Evolutionary conservation across 64 coral and sea anemone genomes (phyloP), one percentile per base, ranked within the genome.

Genomic region (Astreopora myriophthalma): DNA sequence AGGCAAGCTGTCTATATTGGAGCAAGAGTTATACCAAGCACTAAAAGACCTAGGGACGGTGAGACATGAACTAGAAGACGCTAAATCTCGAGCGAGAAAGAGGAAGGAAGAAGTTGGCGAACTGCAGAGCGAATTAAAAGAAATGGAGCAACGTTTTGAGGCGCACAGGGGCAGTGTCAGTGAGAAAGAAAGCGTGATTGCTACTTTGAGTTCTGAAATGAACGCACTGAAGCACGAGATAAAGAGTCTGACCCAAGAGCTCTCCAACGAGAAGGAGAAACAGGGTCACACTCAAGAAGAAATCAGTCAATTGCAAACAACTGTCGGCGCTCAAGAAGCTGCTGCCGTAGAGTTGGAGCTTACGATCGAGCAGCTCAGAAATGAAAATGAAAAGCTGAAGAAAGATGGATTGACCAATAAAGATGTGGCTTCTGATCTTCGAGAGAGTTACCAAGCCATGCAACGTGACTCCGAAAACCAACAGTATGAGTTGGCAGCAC

Each of bases 51-150:
- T 96, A 31, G 91, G 68, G 34, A 69, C 57, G 69, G 52, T 90
- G 14, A 68, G 63, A 60, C 78, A 75, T 19, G 94, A 93, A 81
- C 44, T 91, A 25, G 75, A 89, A 89, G 94, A 93, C 48, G 25
- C 71, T 44, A 89, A 86, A 39, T 40, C 81, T 35, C 67, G 76
- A 78, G 70, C 80, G 29, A 48, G 76, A 46, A 86, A 80, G 39
- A 63, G 30, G 8, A 96, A 86, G 65, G 71, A 96, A 20, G 71
- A 93, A 20, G 44, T 93, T 4, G 86, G 27, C 71, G 28, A 65
- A 0, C 60, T 93, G 29, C 70, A 89, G 23, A 63, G 46, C 27
- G 74, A 27, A 13, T 37, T 96, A n/a, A n/a, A 36, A 36, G 91
- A 89, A 22, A 96, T 72, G 14, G 73, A 84, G 2, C 12, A 60